Base-by-base conservation (phyloP, 2,888 invertebrate genomes). In the Tenthredo scrophulariae region DNA sequence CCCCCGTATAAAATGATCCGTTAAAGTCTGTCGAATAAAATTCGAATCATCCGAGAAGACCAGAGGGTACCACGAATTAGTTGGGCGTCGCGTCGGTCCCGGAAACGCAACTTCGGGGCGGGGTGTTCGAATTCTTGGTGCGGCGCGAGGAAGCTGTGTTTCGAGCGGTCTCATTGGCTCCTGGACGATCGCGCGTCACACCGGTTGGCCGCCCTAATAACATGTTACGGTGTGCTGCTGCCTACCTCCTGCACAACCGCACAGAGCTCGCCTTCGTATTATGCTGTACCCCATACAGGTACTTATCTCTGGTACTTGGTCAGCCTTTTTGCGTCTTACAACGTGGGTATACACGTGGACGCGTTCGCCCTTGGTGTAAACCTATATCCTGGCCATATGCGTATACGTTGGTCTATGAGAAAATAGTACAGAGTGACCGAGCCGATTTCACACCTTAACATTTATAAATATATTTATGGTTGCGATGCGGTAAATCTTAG, bases 181-280 rank as follows among this genome's bases (percentile, higher is more conserved):
- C 89, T 87, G 89, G 89, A 87, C 87, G 88, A 88, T 89, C 88
- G 88, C 90, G 91, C 92, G 92, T 92, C 92, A 92, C 92, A 92
- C 92, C 89, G 92, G 92, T 92, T 92, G 92, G 92, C 91, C 91
- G 90, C 89, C 91, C 92, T 92, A 92, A 92, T 92, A 90, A 92
- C 91, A 92, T 89, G 91, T 91, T 92, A 90, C 90, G 90, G 89
- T 89, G 86, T 86, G 83, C 91, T 90, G 89, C 89, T 86, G 72
- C 86, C 88, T 86, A 84, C 85, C 87, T 87, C 75, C 77, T 84
- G 65, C 77, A 77, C 77, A 74, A 58, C 74, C 84, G 58, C 67
- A 74, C 87, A 74, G 87, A 87, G 85, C 50, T 87, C 86, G 87
- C 85, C 86, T 87, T 85, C 86, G 87, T 87, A 86, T 88, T 88